Evolutionary conservation across 1,140 invertebrate species (phyloP).

Genomic region (Drosophila nebulosa): DNA sequence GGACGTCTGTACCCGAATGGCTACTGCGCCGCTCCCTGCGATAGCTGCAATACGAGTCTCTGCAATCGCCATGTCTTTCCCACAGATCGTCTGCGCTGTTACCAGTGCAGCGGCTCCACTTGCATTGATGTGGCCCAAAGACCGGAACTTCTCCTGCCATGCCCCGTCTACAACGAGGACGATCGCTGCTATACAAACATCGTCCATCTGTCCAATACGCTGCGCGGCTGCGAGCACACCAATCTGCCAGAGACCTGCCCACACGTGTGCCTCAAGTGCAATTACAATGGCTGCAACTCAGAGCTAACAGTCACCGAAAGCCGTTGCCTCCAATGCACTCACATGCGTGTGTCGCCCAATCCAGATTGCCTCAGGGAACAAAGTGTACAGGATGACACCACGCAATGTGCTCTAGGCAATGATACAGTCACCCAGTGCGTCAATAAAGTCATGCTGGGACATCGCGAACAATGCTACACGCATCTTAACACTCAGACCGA

Average conservation of each 20-base stretch:
- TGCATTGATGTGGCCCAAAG: slow-evolving; percentile 58
- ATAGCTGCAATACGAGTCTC: slow-evolving; percentile 57
- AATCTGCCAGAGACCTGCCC: slow-evolving; percentile 50
- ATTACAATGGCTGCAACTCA: slow-evolving; percentile 68
- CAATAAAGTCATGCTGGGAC: slow-evolving; percentile 68
- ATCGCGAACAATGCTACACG: slow-evolving; percentile 61
- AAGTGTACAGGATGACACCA: background rate
- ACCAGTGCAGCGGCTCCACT: slow-evolving; percentile 60
- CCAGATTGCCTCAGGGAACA: slow-evolving; percentile 42
- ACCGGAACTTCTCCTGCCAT: slow-evolving; percentile 51
- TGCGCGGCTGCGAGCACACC: slow-evolving; percentile 60
- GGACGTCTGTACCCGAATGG: slow-evolving; percentile 52
- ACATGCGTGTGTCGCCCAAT: slow-evolving; percentile 36
- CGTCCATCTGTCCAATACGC: slow-evolving; percentile 49
- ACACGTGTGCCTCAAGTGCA: slow-evolving; percentile 72
- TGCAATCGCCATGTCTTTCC: slow-evolving; percentile 71
- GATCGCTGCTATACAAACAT: slow-evolving; percentile 74
- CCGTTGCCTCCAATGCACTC: slow-evolving; percentile 56
- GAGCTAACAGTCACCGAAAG: slow-evolving; percentile 52
- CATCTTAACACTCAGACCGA: slow-evolving; percentile 58
- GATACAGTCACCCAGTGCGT: slow-evolving; percentile 45
- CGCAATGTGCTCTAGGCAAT: slow-evolving; percentile 41
- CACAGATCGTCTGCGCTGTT: slow-evolving; percentile 55
- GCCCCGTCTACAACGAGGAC: slow-evolving; percentile 49
- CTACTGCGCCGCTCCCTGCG: slow-evolving; percentile 64